Evolutionary conservation across 2,888 invertebrate genomes (phyloP).

Genomic region (Ariolimax columbianus): DNA sequence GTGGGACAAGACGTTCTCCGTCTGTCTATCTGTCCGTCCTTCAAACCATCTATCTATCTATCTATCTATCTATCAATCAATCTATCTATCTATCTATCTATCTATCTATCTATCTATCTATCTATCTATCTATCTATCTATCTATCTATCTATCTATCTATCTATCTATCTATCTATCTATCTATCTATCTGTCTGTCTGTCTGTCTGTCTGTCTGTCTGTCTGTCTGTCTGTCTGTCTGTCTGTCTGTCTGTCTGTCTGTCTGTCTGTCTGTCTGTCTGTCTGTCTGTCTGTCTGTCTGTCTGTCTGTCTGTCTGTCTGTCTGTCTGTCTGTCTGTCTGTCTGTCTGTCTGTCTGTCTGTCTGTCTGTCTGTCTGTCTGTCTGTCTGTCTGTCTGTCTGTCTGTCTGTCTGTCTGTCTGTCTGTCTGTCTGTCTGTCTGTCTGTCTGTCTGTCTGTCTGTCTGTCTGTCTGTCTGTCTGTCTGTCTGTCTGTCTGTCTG

Average conservation of each 20-base stretch:
- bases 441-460: too few species aligned
- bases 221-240: not conserved
- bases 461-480: too few species aligned
- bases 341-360: not conserved
- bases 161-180: not conserved
- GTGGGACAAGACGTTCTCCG: too few species aligned
- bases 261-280: not conserved
- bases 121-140: not conserved
- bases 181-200: not conserved
- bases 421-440: too few species aligned
- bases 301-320: not conserved
- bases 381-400: not conserved
- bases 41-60: too few species aligned
- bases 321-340: not conserved
- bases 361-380: not conserved
- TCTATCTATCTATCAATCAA: too few species aligned
- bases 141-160: not conserved
- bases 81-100: too few species aligned
- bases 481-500: too few species aligned
- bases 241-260: not conserved
- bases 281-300: not conserved
- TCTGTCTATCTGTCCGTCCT: too few species aligned
- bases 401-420: not conserved
- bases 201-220: not conserved
- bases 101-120: not conserved